Base-by-base conservation (phyloP, 2,113 vertebrate species). In the Tragelaphus scriptus region DNA sequence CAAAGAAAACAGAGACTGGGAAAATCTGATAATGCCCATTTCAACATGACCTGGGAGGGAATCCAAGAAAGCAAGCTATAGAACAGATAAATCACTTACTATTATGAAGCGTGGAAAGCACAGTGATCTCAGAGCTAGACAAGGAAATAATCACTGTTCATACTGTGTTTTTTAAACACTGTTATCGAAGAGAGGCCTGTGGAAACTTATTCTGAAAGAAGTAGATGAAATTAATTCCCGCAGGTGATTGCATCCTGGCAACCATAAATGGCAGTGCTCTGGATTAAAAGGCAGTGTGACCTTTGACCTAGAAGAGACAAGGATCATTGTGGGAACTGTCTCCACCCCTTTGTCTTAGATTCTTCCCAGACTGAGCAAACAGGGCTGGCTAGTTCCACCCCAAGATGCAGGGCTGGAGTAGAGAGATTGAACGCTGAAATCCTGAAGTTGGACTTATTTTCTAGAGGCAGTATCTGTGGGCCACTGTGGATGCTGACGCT, bases 11-110 rank as follows among this genome's bases (percentile, higher is more conserved):
- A 94, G 90, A 85, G 55, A 90, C 59, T 51, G 87, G 55, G 56
- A 84, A 95, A 97, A 94, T 94, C 61, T 86, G 90, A 94, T 53
- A 92, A 77, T n/a, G 26, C 36, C 49, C 53, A 55, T 97, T 96
- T 81, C 84, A 82, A 93, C 47, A 90, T 19, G 56, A 47, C 17
- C 59, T 94, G 94, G 95, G 88, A 80, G 5, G 36, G 75, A 84
- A 59, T 91, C 93, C 94, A 96, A 95, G 94, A 96, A 85, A 36
- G 25, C 53, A 49, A 84, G 56, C 79, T 77, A 71, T 65, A 84
- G 84, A 87, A 80, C 92, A 97, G 88, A 79, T 55, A 97, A 85
- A 82, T 90, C 92, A 84, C 80, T 93, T 92, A 30, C n/a, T 90
- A 25, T 91, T 81, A 82, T 21, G 61, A 86, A 95, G 19, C 30